Evolutionary conservation across 2,888 invertebrate genomes (phyloP).

Genomic region (Melieria omissa): DNA sequence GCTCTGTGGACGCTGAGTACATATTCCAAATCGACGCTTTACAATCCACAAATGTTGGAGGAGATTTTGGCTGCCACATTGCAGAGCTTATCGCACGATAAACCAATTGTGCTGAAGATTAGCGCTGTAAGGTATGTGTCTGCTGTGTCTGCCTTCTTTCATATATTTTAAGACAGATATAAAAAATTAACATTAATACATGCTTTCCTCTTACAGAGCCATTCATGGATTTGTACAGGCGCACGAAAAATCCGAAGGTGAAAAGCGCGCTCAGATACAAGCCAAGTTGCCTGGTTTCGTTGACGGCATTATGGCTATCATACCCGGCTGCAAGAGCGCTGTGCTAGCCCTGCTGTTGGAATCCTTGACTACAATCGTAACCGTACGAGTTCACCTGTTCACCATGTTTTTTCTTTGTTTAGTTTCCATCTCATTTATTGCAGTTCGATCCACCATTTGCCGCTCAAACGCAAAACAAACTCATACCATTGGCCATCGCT

Average conservation of each 20-base stretch:
- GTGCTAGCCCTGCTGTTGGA: constrained; percentile 70
- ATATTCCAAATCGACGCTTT: constrained; percentile 63
- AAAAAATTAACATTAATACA: not conserved
- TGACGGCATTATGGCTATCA: constrained; percentile 67
- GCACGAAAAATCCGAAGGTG: constrained; percentile 66
- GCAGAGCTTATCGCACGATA: constrained; percentile 60
- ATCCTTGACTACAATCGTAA: constrained; percentile 68
- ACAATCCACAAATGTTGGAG: constrained; percentile 62
- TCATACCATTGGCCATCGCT: constrained; percentile 75
- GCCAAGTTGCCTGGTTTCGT: constrained; percentile 70
- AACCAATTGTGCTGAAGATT: constrained; percentile 62
- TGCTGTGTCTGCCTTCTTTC: too few relatives aligned
- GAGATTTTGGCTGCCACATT: constrained; percentile 62
- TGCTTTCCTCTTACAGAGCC: constrained; percentile 46
- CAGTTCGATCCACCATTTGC: constrained; percentile 75
- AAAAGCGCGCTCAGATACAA: constrained; percentile 65
- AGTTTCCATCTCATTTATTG: constrained; percentile 37
- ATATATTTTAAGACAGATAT: not conserved
- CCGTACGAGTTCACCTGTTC: constrained; percentile 51
- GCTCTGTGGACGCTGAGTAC: constrained; percentile 65
- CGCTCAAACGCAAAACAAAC: constrained; percentile 71
- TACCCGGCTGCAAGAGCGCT: constrained; percentile 68
- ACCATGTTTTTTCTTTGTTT: not conserved
- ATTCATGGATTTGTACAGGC: constrained; percentile 67
- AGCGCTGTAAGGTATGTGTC: constrained; percentile 59